Base-by-base conservation (phyloP, 2,888 invertebrate genomes). In the Habrosyne pyritoides region DNA sequence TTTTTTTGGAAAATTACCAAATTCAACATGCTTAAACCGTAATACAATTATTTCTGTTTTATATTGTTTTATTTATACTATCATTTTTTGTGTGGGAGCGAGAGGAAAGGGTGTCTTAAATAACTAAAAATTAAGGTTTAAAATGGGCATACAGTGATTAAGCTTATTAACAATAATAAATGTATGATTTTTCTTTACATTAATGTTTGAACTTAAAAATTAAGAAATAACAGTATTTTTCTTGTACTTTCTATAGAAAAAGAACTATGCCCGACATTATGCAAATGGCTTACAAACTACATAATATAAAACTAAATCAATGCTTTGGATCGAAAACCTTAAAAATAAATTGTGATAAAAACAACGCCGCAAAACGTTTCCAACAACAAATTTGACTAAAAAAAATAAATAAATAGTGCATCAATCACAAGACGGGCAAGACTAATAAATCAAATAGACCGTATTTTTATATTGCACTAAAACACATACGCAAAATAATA, bases 401-500 rank as follows among this genome's bases (percentile, higher is more conserved):
- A 42, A 6, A 18, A 42, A 42, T 18, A 42, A 42, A 42, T 42
- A 42, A 33, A n/a, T n/a, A 36, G 36, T 18, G 42, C 61, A 55
- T 56, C 65, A 66, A 83, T 86, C 84, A 85, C 82, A 80, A 68
- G 60, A 59, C 64, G 42, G 84, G 87, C 88, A 89, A 89, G 87
- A 85, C 70, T 67, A 54, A 60, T 61, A 57, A 67, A 65, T 61
- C 66, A 70, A 64, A 71, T 66, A 66, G 59, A 65, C 63, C 56
- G 48, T 26, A 54, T 28, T 30, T n/a, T 26, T 52, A 86, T 90
- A 90, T 89, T 89, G 89, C 89, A 90, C 90, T 82, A 53, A 56
- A 61, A 62, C 57, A 61, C 52, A 53, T 68, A 72, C 63, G 64
- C 55, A 54, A 70, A 74, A 77, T 75, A 78, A 77, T 67, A 64